Evolutionary conservation across 2,797 vertebrate species (phyloP).

Genomic region (Mus caroli): DNA sequence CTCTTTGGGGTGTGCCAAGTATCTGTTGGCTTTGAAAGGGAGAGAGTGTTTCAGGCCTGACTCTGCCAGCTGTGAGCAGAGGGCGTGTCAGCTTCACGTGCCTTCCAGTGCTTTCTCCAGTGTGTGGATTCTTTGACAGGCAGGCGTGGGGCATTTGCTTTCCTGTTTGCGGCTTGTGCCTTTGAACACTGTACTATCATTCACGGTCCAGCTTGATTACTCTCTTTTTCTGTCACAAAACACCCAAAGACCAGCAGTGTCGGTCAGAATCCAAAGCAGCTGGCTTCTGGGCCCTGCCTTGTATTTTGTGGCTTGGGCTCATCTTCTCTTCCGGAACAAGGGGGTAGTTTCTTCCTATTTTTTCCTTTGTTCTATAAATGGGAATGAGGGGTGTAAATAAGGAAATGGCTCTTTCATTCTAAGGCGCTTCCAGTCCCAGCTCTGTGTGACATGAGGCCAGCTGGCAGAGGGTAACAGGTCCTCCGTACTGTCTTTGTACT

Average conservation of each 20-base stretch:
- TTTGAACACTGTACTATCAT: conserved; percentile 12
- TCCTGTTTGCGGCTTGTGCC: conserved; percentile 52
- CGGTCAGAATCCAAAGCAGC: conserved; percentile 64
- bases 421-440: not conserved
- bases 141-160: conserved; percentile 34
- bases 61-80: conserved; percentile 54
- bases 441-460: not conserved
- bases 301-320: conserved; percentile 40
- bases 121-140: not conserved
- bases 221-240: conserved; percentile 63
- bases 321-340: conserved; percentile 50
- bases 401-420: not conserved
- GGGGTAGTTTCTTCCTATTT: conserved; percentile 46
- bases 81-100: fast-evolving
- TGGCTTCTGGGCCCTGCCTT: conserved; percentile 34
- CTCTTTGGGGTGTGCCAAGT: not conserved
- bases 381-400: not conserved
- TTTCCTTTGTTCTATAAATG: conserved; percentile 61
- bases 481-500: not conserved
- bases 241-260: conserved; percentile 37
- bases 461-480: not conserved
- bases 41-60: not conserved
- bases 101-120: not conserved
- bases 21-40: conserved; percentile 4
- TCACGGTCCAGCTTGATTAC: conserved; percentile 29